Evolutionary conservation across 1,140 invertebrate species (phyloP), one percentile per base, ranked within the genome.

Genomic region (Adelges cooleyi): DNA sequence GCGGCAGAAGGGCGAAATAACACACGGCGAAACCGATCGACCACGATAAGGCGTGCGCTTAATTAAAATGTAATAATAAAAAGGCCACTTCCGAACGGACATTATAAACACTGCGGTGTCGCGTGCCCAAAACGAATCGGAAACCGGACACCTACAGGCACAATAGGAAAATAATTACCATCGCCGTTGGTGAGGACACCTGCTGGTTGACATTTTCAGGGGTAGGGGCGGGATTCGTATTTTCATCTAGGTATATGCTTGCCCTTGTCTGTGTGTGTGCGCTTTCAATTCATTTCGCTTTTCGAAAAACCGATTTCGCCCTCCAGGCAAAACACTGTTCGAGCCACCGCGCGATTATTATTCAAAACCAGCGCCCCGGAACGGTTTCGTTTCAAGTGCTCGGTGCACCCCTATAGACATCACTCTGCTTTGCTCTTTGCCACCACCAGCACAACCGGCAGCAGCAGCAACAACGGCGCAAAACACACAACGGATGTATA

Each of bases 321-420:
- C 56, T 44, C 56, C 17, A 42, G 56, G 33, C 56, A 62, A 48
- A 62, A 62, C 56, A 48, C 23, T 18, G n/a, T 22, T 18, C 40
- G 18, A 20, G 54, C 54, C 10, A 29, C 40, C 54, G 40, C 38
- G 53, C 53, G 38, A 50, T 50, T 50, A n/a, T 62, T 48, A 62
- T 62, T 62, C 56, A 48, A 62, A 62, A 13, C 42, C 56, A 48
- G 56, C 56, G 23, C 56, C 56, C 56, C 56, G 56, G 56, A 62
- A 62, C 56, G 56, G 56, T 62, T 62, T 62, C 56, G 56, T 62
- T 62, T 62, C 42, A 48, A 62, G 56, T 62, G 56, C 17, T 11
- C 9, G n/a, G 18, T 53, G 33, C 17, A 15, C 38, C 53, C 53
- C 53, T n/a, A n/a, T n/a, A 17, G 53, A 56, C 53, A 25, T 18